Base-by-base conservation (phyloP, 2,888 invertebrate genomes). In the Belgica antarctica region DNA sequence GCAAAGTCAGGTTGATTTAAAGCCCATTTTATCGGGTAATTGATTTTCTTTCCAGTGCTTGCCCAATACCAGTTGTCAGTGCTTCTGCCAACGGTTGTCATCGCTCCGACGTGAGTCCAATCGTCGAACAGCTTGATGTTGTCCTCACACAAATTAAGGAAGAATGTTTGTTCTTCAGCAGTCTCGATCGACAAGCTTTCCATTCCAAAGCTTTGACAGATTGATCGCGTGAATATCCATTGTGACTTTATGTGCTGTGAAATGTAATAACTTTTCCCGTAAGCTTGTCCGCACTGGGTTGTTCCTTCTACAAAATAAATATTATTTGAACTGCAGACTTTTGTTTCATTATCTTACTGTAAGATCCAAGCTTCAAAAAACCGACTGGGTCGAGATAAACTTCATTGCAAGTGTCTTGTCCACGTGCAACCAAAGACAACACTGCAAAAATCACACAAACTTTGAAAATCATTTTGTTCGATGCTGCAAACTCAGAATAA, bases 211-310 rank as follows among this genome's bases (percentile, higher is more conserved):
- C 17, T 8, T 25, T 46, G 31, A 46, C 46, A 63, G 15, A 63
- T 19, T 15, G n/a, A 8, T 15, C 63, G 22, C 5, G 63, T 19
- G n/a, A 41, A 3, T 1, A 41, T 36, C 46, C 41, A 63, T 22
- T 5, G 25, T 24, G 25, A 2, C 10, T 34, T 31, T 12, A 63
- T 41, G n/a, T 41, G 19, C 5, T 24, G 22, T 12, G 63, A 19
- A 4, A 41, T 36, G 41, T n/a, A 63, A n/a, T 41, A 63, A 22
- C 24, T 63, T 41, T 63, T 63, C n/a, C 41, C 41, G 10, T 41
- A 41, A 5, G 41, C 12, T n/a, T 5, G 4, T 10, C 41, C 1
- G 7, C 34, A 34, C 17, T 22, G 2, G 34, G 62, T 41, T 41
- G 41, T 41, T 34, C 62, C 34, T 10, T 62, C 62, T 62, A 10